These are phyloP conservation scores for Anabas testudineus DNA, from an alignment of 2,797 vertebrate species.

Conservation along the genomic window DNA sequence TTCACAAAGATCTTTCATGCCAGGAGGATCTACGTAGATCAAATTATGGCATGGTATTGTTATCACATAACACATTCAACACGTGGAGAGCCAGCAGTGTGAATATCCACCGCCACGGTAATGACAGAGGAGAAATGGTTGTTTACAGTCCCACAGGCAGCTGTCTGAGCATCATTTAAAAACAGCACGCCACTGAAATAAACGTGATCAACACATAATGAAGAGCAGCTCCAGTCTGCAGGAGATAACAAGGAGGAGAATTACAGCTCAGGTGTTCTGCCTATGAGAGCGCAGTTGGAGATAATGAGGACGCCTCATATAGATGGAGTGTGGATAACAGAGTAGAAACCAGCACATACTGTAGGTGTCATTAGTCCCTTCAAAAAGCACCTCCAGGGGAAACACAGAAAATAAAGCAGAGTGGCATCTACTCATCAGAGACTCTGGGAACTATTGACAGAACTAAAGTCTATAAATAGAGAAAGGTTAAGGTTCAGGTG, in stretches of 20 bases:
- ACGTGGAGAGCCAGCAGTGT: conserved; percentile 2
- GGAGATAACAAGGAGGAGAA: conserved; percentile 48
- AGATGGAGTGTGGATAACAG: conserved; percentile 18
- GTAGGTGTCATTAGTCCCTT: conserved; percentile 35
- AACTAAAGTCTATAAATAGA: conserved; percentile 50
- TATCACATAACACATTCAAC: conserved; percentile 9
- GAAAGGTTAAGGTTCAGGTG: conserved; percentile 47
- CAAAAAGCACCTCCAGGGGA: conserved; percentile 17
- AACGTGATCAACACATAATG: conserved; percentile 52
- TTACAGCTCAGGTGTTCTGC: conserved; percentile 56
- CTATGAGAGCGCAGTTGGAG: conserved; percentile 21
- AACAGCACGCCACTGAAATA: conserved; percentile 47
- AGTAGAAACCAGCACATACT: conserved; percentile 18
- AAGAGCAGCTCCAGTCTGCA: conserved; percentile 44
- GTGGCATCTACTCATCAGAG: conserved; percentile 22
- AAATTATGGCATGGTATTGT: not conserved
- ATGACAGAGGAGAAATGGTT: not conserved
- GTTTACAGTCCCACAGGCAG: conserved; percentile 27
- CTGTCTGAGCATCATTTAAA: conserved; percentile 49
- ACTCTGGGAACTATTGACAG: conserved; percentile 31
- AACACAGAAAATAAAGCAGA: conserved; percentile 27
- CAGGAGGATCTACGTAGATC: not conserved
- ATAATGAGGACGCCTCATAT: conserved; percentile 44
- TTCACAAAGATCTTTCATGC: not conserved
- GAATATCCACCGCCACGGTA: not conserved